These are phyloP conservation scores for Leucosticte australis DNA, from an alignment of 2,113 vertebrate genomes.

Conservation along the genomic window DNA sequence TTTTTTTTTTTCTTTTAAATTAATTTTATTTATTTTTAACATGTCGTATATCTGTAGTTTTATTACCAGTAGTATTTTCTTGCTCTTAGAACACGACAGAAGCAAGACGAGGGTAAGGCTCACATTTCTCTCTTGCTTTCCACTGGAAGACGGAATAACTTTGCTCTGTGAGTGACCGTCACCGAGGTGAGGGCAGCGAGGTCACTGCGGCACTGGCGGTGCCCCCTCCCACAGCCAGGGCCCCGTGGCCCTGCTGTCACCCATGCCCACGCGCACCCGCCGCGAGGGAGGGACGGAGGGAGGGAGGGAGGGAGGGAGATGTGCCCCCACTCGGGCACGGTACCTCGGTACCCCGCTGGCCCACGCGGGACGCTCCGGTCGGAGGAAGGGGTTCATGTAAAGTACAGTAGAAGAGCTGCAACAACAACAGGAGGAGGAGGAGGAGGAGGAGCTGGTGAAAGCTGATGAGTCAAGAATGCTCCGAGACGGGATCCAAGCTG, in stretches of 20 bases:
- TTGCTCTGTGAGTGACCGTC: neutral
- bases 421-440: neutral
- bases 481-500: slow-evolving; percentile 52
- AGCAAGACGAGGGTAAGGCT: slow-evolving; percentile 61
- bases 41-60: slow-evolving; percentile 44
- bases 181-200: neutral
- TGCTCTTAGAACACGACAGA: slow-evolving; percentile 67
- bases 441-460: slow-evolving; percentile 27
- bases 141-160: slow-evolving; percentile 64
- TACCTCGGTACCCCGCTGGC: neutral
- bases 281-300: neutral
- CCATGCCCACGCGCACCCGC: neutral
- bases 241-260: neutral
- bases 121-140: slow-evolving; percentile 30
- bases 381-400: slow-evolving; percentile 56
- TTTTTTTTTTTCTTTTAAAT: neutral
- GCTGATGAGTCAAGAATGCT: slow-evolving; percentile 37
- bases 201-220: neutral
- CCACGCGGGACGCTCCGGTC: slow-evolving; percentile 17
- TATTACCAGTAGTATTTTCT: slow-evolving; percentile 76
- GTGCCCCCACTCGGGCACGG: neutral
- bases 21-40: slow-evolving; percentile 39
- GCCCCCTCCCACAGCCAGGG: neutral
- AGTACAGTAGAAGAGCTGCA: slow-evolving; percentile 76
- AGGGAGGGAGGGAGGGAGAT: neutral